Conservation (phyloP, 2,113 vertebrate genomes). For the Trachemys scripta region DNA sequence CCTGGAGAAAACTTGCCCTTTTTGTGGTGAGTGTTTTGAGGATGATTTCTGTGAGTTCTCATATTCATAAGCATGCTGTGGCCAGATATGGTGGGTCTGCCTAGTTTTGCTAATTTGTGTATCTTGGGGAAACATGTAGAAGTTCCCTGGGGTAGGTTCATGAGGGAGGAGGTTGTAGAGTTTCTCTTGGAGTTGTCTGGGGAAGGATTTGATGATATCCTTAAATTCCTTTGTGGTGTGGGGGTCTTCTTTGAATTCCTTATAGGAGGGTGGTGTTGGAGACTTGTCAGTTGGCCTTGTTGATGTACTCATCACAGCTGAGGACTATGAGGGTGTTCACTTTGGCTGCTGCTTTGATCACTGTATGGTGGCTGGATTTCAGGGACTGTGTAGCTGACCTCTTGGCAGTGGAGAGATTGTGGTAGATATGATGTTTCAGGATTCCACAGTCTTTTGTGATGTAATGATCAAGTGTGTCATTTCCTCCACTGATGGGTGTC, state of each 20-base stretch:
- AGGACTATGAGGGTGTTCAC: not conserved
- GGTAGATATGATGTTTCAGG: not conserved
- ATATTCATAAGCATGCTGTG: not conserved
- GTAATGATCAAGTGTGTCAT: not conserved
- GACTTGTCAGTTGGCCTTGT: not conserved
- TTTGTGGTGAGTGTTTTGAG: not conserved
- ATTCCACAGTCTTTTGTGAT: not conserved
- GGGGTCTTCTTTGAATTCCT: not conserved
- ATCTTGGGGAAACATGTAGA: not conserved
- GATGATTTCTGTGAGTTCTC: not conserved
- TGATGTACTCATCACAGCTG: not conserved
- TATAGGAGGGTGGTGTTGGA: not conserved
- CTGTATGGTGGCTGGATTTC: not conserved
- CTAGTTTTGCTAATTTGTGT: not conserved
- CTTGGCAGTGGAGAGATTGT: not conserved
- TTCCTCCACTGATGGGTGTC: not conserved
- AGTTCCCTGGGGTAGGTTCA: not conserved
- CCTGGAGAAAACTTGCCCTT: too few relatives aligned
- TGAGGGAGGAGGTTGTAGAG: not conserved
- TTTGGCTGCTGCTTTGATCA: not conserved
- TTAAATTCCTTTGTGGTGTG: not conserved
- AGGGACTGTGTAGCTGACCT: not conserved
- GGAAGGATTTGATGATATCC: not conserved
- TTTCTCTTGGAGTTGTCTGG: not conserved
- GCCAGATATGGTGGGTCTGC: not conserved